These are phyloP conservation scores for Hipposideros armiger DNA, from an alignment of 2,113 vertebrate species.

Conservation along the genomic window DNA sequence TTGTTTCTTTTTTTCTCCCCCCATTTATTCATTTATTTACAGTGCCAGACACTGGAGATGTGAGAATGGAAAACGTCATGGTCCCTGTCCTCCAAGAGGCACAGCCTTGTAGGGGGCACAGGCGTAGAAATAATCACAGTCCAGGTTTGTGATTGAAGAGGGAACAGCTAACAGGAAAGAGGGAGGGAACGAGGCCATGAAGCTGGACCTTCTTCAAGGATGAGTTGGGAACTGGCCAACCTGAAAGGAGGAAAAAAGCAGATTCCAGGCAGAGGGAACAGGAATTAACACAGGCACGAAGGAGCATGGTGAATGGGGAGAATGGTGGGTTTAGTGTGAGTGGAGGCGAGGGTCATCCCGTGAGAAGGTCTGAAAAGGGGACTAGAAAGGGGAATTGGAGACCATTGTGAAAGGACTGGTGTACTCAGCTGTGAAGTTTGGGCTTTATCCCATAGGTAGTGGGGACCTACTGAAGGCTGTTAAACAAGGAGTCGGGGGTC, in stretches of 20 bases:
- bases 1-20: not conserved
- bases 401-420: not conserved
- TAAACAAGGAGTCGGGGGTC: not conserved
- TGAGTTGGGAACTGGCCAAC: not conserved
- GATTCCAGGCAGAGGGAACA: not conserved
- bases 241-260: not conserved
- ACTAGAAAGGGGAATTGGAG: not conserved
- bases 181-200: not conserved
- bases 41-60: not conserved
- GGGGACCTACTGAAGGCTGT: not conserved
- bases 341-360: not conserved
- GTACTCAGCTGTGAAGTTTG: not conserved
- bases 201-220: slow-evolving; percentile 12
- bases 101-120: not conserved
- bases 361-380: not conserved
- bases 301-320: not conserved
- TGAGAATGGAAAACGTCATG: slow-evolving; percentile 40
- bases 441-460: not conserved
- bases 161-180: slow-evolving; percentile 3
- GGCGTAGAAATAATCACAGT: slow-evolving; percentile 12
- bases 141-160: not conserved
- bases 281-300: not conserved
- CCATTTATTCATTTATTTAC: slow-evolving; percentile 6
- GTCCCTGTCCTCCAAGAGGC: not conserved
- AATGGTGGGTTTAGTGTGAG: not conserved